Percentiles rank a stretch among this genome's conserved stretches.
Conservation (phyloP, 2,113 vertebrate species). For the Eudyptes chrysolophus region DNA sequence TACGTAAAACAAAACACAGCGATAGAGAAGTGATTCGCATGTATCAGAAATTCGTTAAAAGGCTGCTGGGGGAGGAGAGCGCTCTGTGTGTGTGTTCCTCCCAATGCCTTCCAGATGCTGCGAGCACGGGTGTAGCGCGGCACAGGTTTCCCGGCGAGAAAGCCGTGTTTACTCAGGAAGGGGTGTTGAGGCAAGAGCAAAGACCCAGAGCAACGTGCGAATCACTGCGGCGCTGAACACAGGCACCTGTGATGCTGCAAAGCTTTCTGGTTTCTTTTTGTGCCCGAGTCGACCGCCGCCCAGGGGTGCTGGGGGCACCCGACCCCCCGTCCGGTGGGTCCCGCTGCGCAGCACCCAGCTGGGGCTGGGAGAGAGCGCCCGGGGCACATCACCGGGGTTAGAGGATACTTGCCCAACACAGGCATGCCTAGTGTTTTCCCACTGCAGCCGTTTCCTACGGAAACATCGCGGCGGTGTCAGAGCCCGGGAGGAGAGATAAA, state of each 20-base stretch:
- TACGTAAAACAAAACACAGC: accelerated
- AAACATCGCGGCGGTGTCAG: accelerated
- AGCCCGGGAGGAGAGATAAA: not conserved
- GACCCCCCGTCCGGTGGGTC: accelerated
- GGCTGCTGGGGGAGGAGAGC: not conserved
- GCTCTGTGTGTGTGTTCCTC: conserved; percentile 35
- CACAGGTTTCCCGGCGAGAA: not conserved
- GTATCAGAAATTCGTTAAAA: not conserved
- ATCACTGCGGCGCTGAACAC: not conserved
- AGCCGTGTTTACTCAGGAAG: not conserved
- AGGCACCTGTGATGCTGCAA: not conserved
- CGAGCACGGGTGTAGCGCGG: not conserved
- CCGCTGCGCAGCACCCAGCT: not conserved
- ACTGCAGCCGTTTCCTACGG: not conserved
- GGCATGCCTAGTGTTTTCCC: not conserved
- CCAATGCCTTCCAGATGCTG: conserved; percentile 65
- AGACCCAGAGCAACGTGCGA: not conserved
- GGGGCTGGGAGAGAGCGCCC: not conserved
- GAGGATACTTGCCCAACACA: not conserved
- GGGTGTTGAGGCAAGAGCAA: not conserved
- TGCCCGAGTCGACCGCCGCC: accelerated
- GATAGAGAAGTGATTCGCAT: not conserved
- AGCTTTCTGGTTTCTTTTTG: not conserved
- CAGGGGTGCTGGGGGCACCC: not conserved
- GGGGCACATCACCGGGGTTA: not conserved